These are phyloP conservation scores for Aphis gossypii DNA, from an alignment of 1,140 invertebrate genomes.

Conservation along the genomic window DNA sequence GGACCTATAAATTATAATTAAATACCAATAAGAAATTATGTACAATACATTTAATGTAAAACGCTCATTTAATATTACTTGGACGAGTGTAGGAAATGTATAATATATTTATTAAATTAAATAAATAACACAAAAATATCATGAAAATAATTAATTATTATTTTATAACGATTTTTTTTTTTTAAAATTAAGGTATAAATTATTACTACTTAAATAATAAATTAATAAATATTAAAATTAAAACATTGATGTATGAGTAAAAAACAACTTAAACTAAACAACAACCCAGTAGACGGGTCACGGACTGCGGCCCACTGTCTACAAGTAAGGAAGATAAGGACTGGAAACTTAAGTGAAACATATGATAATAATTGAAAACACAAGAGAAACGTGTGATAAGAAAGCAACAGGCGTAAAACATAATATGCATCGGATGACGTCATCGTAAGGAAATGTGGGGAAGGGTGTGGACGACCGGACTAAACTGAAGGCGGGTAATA, in stretches of 20 bases:
- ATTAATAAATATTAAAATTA: neutral
- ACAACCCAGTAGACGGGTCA: neutral
- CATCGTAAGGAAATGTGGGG: conserved; percentile 22
- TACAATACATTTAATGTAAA: neutral
- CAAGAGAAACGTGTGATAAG: conserved; percentile 11
- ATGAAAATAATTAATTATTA: neutral
- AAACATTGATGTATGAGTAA: neutral
- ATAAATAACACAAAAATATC: neutral
- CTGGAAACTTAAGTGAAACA: neutral
- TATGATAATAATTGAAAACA: conserved; percentile 28
- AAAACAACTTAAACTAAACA: neutral
- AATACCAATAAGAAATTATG: neutral
- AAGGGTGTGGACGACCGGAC: conserved; percentile 40
- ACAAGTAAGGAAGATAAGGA: neutral
- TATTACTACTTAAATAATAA: neutral
- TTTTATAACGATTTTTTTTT: neutral
- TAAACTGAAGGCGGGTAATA: neutral
- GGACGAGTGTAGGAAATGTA: neutral
- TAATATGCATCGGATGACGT: conserved; percentile 41
- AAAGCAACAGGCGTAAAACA: conserved; percentile 9
- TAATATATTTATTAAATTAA: neutral
- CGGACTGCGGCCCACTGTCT: too few species aligned
- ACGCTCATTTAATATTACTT: neutral
- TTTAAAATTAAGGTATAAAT: neutral
- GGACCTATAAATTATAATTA: conserved; percentile 11